Percentiles rank a stretch among this genome's conserved stretches.
Evolutionary conservation across 2,113 vertebrate species (phyloP).

Genomic region (Gallinago media): DNA sequence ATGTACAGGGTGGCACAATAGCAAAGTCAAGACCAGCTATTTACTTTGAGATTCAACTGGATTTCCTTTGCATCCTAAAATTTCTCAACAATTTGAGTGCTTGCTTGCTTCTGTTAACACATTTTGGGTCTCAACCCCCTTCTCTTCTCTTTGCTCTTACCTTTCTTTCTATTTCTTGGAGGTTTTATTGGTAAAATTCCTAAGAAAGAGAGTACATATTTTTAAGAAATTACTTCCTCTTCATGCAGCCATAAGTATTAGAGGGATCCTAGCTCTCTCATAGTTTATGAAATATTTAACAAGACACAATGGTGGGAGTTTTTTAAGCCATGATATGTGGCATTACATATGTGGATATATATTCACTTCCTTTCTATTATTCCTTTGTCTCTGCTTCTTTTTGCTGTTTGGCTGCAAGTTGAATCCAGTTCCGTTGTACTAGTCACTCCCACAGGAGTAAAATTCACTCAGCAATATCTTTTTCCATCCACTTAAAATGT

Average conservation of each 20-base stretch:
- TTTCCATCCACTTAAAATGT: not conserved
- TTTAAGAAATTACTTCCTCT: not conserved
- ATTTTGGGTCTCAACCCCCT: not conserved
- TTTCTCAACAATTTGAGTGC: not conserved
- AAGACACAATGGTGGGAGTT: fast-evolving
- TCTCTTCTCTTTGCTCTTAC: not conserved
- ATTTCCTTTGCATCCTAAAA: not conserved
- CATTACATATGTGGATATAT: not conserved
- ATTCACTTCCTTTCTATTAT: not conserved
- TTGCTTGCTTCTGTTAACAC: not conserved
- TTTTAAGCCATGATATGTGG: not conserved
- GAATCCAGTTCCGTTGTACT: not conserved
- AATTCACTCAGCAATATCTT: not conserved
- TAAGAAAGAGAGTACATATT: not conserved
- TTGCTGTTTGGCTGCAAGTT: not conserved
- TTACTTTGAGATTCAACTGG: not conserved
- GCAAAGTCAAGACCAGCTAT: not conserved
- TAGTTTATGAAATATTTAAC: not conserved
- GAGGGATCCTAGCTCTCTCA: not conserved
- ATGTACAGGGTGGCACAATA: not conserved
- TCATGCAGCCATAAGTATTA: not conserved
- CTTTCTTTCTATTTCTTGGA: not conserved
- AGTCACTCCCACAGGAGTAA: not conserved
- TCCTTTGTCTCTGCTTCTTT: not conserved
- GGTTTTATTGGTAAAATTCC: not conserved